Percentiles rank a stretch among this genome's conserved stretches.
Conservation (phyloP, 2,113 vertebrate genomes). For the Bostrychus sinensis region DNA sequence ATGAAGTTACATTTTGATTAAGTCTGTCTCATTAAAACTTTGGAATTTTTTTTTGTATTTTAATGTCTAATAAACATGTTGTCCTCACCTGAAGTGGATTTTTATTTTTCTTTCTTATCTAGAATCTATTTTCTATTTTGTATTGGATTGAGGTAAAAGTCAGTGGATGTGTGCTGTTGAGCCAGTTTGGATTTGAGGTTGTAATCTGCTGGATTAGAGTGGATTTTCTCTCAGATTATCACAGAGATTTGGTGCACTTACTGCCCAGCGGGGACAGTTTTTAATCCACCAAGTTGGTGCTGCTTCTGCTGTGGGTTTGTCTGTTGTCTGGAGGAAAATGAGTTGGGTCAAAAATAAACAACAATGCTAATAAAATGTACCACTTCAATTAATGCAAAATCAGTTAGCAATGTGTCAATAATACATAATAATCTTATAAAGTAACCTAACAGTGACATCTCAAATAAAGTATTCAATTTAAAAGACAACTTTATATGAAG, state of each 20-base stretch:
- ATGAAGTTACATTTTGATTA: not conserved
- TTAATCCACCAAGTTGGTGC: not conserved
- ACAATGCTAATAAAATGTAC: not conserved
- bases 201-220: not conserved
- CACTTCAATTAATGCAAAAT: no score
- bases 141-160: not conserved
- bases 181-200: not conserved
- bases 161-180: not conserved
- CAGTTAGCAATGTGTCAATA: no score
- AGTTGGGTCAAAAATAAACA: not conserved
- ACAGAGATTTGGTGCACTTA: slow-evolving; percentile 1
- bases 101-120: not conserved
- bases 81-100: not conserved
- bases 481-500: no score
- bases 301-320: not conserved
- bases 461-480: no score
- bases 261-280: not conserved
- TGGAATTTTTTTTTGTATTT: slow-evolving; percentile 1
- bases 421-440: no score
- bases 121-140: no score
- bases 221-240: slow-evolving; percentile 2
- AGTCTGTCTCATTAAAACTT: slow-evolving; percentile 1
- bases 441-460: no score
- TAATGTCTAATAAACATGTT: not conserved
- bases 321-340: not conserved